Base-by-base conservation (phyloP, 2,797 vertebrate genomes). In the Huso huso region DNA sequence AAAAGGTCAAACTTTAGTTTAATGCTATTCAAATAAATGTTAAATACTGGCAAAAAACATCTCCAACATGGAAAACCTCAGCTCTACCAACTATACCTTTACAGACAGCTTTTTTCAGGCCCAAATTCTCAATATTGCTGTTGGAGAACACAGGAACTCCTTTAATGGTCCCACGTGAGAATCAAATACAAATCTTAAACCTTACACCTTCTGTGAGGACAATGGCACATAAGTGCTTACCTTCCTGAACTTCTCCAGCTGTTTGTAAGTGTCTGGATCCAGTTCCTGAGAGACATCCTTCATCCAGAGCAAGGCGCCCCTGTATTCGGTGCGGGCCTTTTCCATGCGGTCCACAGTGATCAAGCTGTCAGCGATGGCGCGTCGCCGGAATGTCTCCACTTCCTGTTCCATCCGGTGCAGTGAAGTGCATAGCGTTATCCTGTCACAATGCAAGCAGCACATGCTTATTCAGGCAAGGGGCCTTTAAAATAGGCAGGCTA, bases 161-260 rank as follows among this genome's bases (percentile, higher is more conserved):
- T 37, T 37, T 37, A 37, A 37, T 5, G 4, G 37, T 37, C 37
- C 37, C 37, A 37, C 4, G 37, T 37, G 37, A 37, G 37, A 37
- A 4, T 37, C 63, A 52, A 64, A 13, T 15, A 1, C 5, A 11
- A 11, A 65, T 49, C 11, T 37, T 48, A 10, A 49, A 0, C 18
- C 55, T 15, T 13, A 57, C n/a, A 60, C 37, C 37, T 37, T 37
- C 37, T 37, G 3, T 5, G 10, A 10, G 53, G 9, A 37, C 3
- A 37, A 37, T 37, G 57, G 61, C 10, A 48, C 15, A 10, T 2
- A 8, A 59, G 8, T 12, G 63, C 76, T 51, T 71, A 90, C 89
- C 86, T 93, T 93, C 78, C 90, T 84, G 75, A 95, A 94, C 82
- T 92, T 94, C 68, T 93, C 90, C 83, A 91, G 86, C 78, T 95